A percentile compares a stretch with the other conserved stretches of the same genome.
These are phyloP conservation scores for Drosophila picticornis DNA, from an alignment of 2,888 invertebrate species.

Conservation along the genomic window DNA sequence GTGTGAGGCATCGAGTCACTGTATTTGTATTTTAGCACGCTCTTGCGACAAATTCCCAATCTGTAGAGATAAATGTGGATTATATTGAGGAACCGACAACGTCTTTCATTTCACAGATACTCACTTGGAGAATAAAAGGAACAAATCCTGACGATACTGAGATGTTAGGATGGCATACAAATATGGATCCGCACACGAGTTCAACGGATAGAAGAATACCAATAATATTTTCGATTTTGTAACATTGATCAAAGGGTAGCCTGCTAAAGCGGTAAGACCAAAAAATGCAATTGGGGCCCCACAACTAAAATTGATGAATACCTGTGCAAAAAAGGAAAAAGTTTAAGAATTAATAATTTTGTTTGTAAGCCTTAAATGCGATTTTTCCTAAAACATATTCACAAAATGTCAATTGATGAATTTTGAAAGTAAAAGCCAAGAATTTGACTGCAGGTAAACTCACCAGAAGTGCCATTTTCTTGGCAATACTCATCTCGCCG, in stretches of 20 bases:
- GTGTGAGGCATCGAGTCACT: slow-evolving; percentile 82
- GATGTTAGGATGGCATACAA: slow-evolving; percentile 95
- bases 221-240: slow-evolving; percentile 92
- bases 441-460: slow-evolving; percentile 19
- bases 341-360: neutral
- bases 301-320: slow-evolving; percentile 93
- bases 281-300: slow-evolving; percentile 96
- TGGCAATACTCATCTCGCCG: slow-evolving; percentile 91
- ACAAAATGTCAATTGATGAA: neutral
- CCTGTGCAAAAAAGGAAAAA: slow-evolving; percentile 63
- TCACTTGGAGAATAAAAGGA: slow-evolving; percentile 89
- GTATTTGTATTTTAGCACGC: slow-evolving; percentile 86
- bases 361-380: neutral
- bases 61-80: slow-evolving; percentile 74
- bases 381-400: neutral
- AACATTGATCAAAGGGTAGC: slow-evolving; percentile 93
- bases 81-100: too few species aligned
- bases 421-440: neutral
- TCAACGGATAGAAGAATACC: slow-evolving; percentile 96
- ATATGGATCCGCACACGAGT: slow-evolving; percentile 97
- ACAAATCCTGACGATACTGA: slow-evolving; percentile 92
- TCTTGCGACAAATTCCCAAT: slow-evolving; percentile 86
- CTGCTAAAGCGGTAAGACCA: slow-evolving; percentile 93
- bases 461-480: slow-evolving; percentile 95
- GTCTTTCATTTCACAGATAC: slow-evolving; percentile 9